Base-by-base conservation (phyloP, 2,888 invertebrate species). In the Periphyllus acericola region DNA sequence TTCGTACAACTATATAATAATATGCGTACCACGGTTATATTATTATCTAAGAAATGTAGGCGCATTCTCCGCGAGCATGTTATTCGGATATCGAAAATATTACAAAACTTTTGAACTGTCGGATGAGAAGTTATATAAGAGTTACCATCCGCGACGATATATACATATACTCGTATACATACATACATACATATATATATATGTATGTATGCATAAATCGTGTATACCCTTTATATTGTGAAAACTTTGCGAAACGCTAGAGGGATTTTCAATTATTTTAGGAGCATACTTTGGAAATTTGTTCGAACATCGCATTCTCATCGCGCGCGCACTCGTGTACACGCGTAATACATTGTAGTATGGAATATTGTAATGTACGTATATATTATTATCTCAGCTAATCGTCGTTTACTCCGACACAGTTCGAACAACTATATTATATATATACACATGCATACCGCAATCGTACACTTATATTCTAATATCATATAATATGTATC, bases 241-340 rank as follows among this genome's bases (percentile, higher is more conserved):
- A 78, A 76, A 85, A 85, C 84, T 85, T 85, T 85, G 34, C 66
- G 66, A 85, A 85, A 85, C 84, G 78, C 84, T 34, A 78, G 68
- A 85, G 76, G 84, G 84, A 85, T 85, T 85, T 85, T 85, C 76
- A 78, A 85, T 85, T 85, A 85, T 85, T 85, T 85, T 68, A 46
- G 68, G n/a, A 68, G 68, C 66, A 85, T 85, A 68, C 84, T 85
- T 85, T 85, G 52, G 52, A 85, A 85, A 85, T 85, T 78, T 78
- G 68, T 85, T 78, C 84, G 46, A 76, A 84, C 76, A 11, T 46
- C 46, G 66, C 46, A n/a, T 36, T 11, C 46, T 76, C 66, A 46
- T 46, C 29, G 19, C 52, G 36, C 9, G n/a, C 32, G 9, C 34
- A 21, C 76, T 29, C 29, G 34, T 34, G 6, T 29, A 29, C 34